A percentile compares a stretch with the other conserved stretches of the same genome.
phyloP scores from a whole-genome alignment of 2,888 invertebrate species.

The Nomada ruficornis region DNA sequence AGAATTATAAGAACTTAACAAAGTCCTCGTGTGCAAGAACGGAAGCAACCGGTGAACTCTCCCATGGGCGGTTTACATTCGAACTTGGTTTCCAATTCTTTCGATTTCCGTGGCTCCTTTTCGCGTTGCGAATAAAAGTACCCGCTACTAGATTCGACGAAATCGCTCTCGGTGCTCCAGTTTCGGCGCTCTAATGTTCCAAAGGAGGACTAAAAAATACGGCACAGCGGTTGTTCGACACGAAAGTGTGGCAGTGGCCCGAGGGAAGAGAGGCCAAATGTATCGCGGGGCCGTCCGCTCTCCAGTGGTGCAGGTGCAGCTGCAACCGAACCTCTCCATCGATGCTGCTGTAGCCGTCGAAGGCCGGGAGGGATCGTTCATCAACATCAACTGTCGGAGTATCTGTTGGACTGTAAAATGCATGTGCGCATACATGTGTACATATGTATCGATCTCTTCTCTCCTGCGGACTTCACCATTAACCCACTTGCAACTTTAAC shows the following conservation, averaged over 20 bases:
- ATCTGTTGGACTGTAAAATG: conserved; percentile 50
- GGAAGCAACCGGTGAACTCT: conserved; percentile 29
- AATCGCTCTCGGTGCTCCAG: conserved; percentile 56
- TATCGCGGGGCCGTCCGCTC: conserved; percentile 28
- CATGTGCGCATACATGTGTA: conserved; percentile 2
- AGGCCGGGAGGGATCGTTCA: conserved; percentile 61
- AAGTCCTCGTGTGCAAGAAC: not conserved
- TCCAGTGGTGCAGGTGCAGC: conserved; percentile 43
- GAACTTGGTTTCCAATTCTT: no score
- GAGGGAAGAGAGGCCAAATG: conserved; percentile 42
- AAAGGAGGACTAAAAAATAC: conserved; percentile 53
- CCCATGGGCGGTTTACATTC: not conserved
- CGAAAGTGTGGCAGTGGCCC: conserved; percentile 67
- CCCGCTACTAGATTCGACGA: conserved; percentile 43
- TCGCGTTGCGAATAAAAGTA: not conserved
- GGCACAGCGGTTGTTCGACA: conserved; percentile 41
- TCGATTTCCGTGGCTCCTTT: not conserved
- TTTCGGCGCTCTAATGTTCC: conserved; percentile 37
- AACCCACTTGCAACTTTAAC: conserved; percentile 73
- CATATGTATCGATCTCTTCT: conserved; percentile 31
- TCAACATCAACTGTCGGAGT: conserved; percentile 65
- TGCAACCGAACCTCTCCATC: conserved; percentile 43
- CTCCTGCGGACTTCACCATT: conserved; percentile 63
- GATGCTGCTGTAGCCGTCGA: conserved; percentile 17
- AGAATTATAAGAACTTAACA: not conserved